These are phyloP conservation scores for Pseudomyrmex cubaensis DNA, from an alignment of 1,140 invertebrate species.

Conservation along the genomic window DNA sequence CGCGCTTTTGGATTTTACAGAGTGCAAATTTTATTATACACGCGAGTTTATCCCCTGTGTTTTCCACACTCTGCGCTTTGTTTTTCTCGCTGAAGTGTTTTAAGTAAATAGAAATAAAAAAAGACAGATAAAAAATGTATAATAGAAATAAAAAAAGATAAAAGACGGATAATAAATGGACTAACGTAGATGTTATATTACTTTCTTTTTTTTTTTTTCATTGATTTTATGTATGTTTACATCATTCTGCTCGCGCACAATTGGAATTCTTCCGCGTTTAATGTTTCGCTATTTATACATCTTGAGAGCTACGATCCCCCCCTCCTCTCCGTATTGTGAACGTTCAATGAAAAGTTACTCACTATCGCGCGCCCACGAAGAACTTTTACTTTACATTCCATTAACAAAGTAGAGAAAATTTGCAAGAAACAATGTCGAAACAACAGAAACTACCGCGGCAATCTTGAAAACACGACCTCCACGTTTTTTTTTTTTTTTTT, in stretches of 20 bases:
- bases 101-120: too few species aligned
- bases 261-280: neutral
- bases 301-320: neutral
- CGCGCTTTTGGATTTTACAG: too few species aligned
- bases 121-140: too few species aligned
- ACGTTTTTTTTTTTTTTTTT: constrained; percentile 10
- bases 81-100: too few species aligned
- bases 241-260: too few species aligned
- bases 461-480: constrained; percentile 31
- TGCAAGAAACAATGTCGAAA: constrained; percentile 21
- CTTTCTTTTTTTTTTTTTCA: neutral
- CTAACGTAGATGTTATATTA: neutral
- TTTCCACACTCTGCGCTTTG: too few species aligned
- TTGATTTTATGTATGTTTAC: neutral
- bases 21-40: too few species aligned
- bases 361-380: neutral
- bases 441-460: neutral
- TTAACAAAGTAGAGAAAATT: constrained; percentile 23
- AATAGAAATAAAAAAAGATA: too few species aligned
- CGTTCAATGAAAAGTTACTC: constrained; percentile 4
- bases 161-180: neutral
- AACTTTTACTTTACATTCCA: constrained; percentile 8
- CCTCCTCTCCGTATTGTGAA: neutral
- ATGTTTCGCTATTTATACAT: constrained; percentile 1
- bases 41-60: too few species aligned